Evolutionary conservation across 2,797 vertebrate species (phyloP), one percentile per base, ranked within the genome.

Genomic region (Myotis daubentonii): DNA sequence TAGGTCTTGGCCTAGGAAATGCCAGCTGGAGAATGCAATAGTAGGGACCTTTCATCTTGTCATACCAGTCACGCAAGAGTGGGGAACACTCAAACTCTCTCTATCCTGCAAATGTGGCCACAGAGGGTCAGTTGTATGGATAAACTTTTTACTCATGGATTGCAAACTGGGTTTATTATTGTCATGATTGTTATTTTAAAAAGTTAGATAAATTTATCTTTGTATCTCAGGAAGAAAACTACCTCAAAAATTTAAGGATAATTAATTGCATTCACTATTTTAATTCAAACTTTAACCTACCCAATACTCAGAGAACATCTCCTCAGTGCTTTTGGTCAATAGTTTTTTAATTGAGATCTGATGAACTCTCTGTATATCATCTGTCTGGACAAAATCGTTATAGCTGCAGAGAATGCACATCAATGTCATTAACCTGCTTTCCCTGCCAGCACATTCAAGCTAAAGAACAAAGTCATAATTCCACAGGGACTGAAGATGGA

Each of bases 391-490:
- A 88, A 88, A 89, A 74, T 49, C 65, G 13, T 30, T 83, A 86
- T 3, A 72, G n/a, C 57, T 87, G 15, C 51, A 82, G 70, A 89
- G 55, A 93, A 75, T 49, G 13, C 66, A 33, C 16, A 57, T 41
- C 70, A 51, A 5, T 55, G 36, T 79, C 51, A 55, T 53, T 91
- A 84, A 51, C 28, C 4, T 7, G 57, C 4, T 16, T 88, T 55
- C 65, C 11, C 16, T 89, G 66, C 17, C 36, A 94, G 60, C 53
- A 92, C 68, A 76, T 90, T 79, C 49, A 91, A 94, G n/a, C 38
- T 74, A 85, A 93, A 88, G 41, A 93, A 55, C 13, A 75, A 76
- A 92, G 41, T 81, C 16, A 36, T 95, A 90, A 90, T 96, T 90
- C 90, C 72, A 0, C 30, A 90, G 47, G 20, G 33, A 88, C 20